Percentiles rank a stretch among this genome's conserved stretches.
phyloP scores from a whole-genome alignment of 92 coral and sea anemone genomes.

The Phenganax marumi region DNA sequence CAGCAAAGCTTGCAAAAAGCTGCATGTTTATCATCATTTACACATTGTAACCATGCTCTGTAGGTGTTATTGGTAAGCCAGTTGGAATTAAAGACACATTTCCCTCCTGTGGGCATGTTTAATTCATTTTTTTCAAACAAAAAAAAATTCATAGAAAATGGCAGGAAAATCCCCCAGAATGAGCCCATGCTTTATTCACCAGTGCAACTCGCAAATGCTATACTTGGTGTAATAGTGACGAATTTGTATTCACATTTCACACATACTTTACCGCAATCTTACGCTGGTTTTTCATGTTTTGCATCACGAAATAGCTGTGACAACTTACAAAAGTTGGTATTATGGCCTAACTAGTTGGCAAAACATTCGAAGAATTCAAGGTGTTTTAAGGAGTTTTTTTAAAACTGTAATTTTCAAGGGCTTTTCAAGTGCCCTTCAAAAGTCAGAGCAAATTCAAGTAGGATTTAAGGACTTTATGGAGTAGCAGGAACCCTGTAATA shows the following conservation, averaged over 20 bases:
- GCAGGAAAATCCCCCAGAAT: too few relatives aligned
- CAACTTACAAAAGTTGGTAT: not conserved
- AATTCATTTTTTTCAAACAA: not conserved
- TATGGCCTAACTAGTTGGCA: not conserved
- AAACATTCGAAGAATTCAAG: not conserved
- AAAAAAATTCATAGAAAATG: too few relatives aligned
- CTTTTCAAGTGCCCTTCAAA: too few relatives aligned
- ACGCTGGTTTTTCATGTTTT: not conserved
- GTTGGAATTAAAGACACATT: conserved; percentile 56
- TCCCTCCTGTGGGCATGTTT: conserved; percentile 61
- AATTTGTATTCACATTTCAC: too few relatives aligned
- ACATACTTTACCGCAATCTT: too few relatives aligned
- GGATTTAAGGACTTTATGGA: too few relatives aligned
- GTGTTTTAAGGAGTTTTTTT: not conserved
- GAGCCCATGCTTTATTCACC: too few relatives aligned
- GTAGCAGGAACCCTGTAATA: too few relatives aligned
- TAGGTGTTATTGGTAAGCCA: conserved; percentile 53
- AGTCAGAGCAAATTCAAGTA: too few relatives aligned
- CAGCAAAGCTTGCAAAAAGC: conserved; percentile 54
- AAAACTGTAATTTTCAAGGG: too few relatives aligned
- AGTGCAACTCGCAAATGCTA: too few relatives aligned
- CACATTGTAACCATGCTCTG: conserved; percentile 52
- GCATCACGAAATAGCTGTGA: not conserved
- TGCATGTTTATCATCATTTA: conserved; percentile 52
- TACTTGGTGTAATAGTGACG: too few relatives aligned